Evolutionary conservation across 2,888 invertebrate genomes (phyloP), one percentile per base, ranked within the genome.

Genomic region (Athetis lepigone): DNA sequence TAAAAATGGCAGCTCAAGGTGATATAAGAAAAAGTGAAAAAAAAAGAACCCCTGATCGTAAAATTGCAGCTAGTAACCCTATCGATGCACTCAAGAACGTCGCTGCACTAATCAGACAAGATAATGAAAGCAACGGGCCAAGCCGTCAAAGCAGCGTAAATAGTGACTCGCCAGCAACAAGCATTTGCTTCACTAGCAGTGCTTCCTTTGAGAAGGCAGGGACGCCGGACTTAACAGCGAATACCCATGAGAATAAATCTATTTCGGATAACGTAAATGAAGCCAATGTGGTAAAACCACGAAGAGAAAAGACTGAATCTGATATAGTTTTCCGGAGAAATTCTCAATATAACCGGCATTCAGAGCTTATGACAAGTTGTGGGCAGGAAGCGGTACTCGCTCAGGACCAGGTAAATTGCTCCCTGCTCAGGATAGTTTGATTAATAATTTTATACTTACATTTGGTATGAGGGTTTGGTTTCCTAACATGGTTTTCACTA

Each of bases 221-320:
- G 68, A 88, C 92, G 23, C 91, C 92, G 16, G 95, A 94, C 79
- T 83, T 94, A 56, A 92, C 94, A 46, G 92, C 90, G 5, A 82
- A 89, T 70, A 88, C 90, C 4, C 71, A 92, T 33, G 91, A 94
- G 79, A 90, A 83, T 83, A 85, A 88, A 55, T 55, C 70, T 7
- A 67, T 63, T 33, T 68, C 75, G 66, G 76, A 85, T 70, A 75
- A 82, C 59, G 73, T 90, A 84, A 84, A 89, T 83, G 88, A 88
- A 55, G 49, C 85, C 6, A 85, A 73, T 80, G 66, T 96, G 75
- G 88, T 96, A 79, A 96, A 96, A 84, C 97, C 97, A 52, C 96
- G 98, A 85, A 96, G 98, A 84, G 98, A 98, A 96, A 98, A 98
- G 95, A 98, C 98, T 86, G 98, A 98, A 94, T 98, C 98, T 68